Base-by-base conservation (phyloP, 2,888 invertebrate genomes). In the Drosophila affinis region DNA sequence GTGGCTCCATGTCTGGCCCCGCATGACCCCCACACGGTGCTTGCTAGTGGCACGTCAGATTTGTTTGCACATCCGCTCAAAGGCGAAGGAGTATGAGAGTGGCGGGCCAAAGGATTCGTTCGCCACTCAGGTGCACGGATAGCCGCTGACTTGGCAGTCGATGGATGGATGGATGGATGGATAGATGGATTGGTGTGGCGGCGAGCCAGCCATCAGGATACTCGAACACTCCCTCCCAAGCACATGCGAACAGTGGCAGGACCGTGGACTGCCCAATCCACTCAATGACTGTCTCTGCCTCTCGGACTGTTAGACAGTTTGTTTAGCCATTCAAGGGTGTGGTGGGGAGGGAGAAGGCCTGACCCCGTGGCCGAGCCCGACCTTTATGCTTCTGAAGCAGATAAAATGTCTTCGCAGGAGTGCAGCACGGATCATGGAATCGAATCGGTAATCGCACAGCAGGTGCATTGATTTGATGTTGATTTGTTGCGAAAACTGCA, bases 71-170 rank as follows among this genome's bases (percentile, higher is more conserved):
- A 39, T 39, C 39, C 39, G 39, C 39, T 39, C 39, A 39, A 39
- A 39, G 57, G 34, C 32, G 12, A 48, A 48, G 34, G 48, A 47
- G 14, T 14, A 32, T n/a, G 18, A 57, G 72, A 24, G 18, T 14
- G 46, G 34, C 47, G 17, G 32, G 48, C 47, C 17, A 48, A 39
- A 39, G 39, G 39, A n/a, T 39, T 39, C 39, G 39, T 57, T 47
- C 57, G 39, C 39, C 39, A n/a, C 39, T 39, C 39, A 39, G 39
- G 39, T 39, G 39, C 39, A 39, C 39, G 39, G 63, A 56, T 51
- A 58, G 45, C 61, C 58, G 59, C 63, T 54, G 81, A 58, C 75
- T 63, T 72, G 79, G 63, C 79, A 72, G 68, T 63, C 73, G 73
- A 81, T 78, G 72, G 78, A 81, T 78, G 72, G 65, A 70, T 57